Evolutionary conservation across 2,113 vertebrate genomes (phyloP).

Genomic region (Scomber japonicus): DNA sequence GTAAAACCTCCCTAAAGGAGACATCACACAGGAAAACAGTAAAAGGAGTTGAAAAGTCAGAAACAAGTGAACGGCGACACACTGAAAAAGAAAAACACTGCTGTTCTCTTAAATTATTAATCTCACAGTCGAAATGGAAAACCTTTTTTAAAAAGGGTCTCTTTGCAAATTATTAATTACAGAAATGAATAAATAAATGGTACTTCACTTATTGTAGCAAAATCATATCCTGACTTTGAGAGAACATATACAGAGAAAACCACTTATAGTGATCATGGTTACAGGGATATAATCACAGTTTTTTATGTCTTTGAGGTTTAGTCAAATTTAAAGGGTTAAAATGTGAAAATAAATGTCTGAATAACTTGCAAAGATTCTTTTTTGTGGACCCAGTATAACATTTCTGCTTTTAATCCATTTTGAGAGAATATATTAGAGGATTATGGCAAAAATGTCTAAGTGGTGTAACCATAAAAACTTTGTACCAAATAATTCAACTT

Average conservation of each 20-base stretch:
- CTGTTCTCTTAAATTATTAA: slow-evolving; percentile 53
- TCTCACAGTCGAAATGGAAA: slow-evolving; percentile 20
- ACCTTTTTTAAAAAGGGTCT: slow-evolving; percentile 10
- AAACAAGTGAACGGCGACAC: slow-evolving; percentile 4
- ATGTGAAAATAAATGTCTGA: too few species aligned
- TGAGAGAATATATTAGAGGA: too few species aligned
- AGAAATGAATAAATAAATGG: slow-evolving; percentile 54
- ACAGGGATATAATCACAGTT: too few species aligned
- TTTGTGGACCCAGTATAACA: too few species aligned
- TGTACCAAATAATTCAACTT: too few species aligned
- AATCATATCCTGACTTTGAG: neutral
- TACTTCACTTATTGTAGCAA: slow-evolving; percentile 26
- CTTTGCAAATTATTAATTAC: slow-evolving; percentile 62
- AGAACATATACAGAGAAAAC: neutral
- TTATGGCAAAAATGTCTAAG: too few species aligned
- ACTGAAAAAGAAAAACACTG: slow-evolving; percentile 4
- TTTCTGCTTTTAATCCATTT: too few species aligned
- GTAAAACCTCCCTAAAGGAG: slow-evolving; percentile 82
- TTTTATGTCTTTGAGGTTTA: too few species aligned
- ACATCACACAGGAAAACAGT: slow-evolving; percentile 34
- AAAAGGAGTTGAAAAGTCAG: slow-evolving; percentile 17
- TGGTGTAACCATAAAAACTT: too few species aligned
- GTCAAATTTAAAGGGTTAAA: too few species aligned
- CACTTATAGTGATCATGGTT: too few species aligned
- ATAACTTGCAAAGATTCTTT: too few species aligned